Percentiles rank a stretch among this genome's conserved stretches.
Evolutionary conservation across 2,113 vertebrate genomes (phyloP).

Genomic region (Dromiciops gliroides): DNA sequence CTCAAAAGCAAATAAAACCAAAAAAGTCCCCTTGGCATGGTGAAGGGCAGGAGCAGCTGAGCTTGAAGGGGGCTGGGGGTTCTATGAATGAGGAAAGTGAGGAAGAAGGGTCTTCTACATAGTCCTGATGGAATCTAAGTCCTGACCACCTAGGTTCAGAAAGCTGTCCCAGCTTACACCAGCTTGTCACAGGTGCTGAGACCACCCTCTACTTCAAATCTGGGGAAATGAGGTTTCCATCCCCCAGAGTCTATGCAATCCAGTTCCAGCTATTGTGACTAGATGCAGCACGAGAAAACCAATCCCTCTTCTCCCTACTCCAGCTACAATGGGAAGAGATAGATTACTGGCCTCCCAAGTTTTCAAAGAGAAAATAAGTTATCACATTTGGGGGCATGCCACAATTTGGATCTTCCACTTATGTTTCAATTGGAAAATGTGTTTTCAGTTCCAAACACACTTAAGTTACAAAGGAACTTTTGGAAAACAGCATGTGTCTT

Average conservation of each 20-base stretch:
- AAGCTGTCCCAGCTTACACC: not conserved
- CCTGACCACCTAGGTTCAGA: not conserved
- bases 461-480: slow-evolving; percentile 23
- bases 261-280: not conserved
- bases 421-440: not conserved
- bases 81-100: too few species aligned
- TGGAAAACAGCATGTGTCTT: slow-evolving; percentile 21
- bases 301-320: not conserved
- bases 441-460: slow-evolving; percentile 45
- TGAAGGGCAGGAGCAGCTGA: not conserved
- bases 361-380: slow-evolving; percentile 38
- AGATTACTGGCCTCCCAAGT: slow-evolving; percentile 16
- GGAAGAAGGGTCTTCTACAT: not conserved
- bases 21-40: not conserved
- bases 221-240: not conserved
- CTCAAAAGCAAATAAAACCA: not conserved
- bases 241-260: not conserved
- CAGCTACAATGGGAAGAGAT: not conserved
- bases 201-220: not conserved
- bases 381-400: not conserved
- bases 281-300: not conserved
- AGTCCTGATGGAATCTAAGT: too few species aligned
- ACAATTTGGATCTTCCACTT: not conserved
- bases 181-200: not conserved
- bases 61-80: not conserved